Evolutionary conservation across 1,140 invertebrate species (phyloP), one percentile per base, ranked within the genome.

Genomic region (Bombus consobrinus): DNA sequence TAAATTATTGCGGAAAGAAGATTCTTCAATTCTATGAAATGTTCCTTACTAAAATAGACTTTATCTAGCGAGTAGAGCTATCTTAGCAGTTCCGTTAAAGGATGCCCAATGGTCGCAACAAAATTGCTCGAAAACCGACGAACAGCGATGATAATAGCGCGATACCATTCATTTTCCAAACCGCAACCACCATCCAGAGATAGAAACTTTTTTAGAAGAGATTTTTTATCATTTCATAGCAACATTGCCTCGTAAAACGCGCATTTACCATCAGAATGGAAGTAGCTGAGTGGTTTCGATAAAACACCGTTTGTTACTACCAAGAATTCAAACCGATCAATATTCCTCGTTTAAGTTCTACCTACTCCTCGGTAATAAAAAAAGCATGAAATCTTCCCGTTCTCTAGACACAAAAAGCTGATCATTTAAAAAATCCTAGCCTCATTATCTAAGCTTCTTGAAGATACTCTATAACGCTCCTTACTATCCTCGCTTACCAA

Each of bases 81-180:
- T 41, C 25, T 25, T 8, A 18, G n/a, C 22, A 34, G 80, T 73
- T 79, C 77, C 41, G 64, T 47, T 81, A 62, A 73, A 72, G n/a
- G 28, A 32, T 28, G 15, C 28, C 43, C 10, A 53, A 32, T 41
- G 28, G 68, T 34, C 47, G 53, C 39, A 22, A 28, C 41, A 32
- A 62, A 81, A 74, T 81, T 47, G 18, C 53, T 47, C 8, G 37
- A 22, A 37, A 73, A 73, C 37, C 13, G 53, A 57, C 43, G 43
- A 34, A 74, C 69, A n/a, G n/a, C 41, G n/a, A 18, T 39, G 80
- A 62, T 66, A 74, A 82, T 59, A 37, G 25, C n/a, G 32, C 69
- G 69, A 43, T 82, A 75, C 79, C 57, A 74, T 74, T 82, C 53
- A 68, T 83, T 75, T 66, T 13, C 22, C 32, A 37, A 75, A 34